These are phyloP conservation scores for Ganaspis brasiliensis DNA, from an alignment of 2,888 invertebrate genomes.

Conservation along the genomic window DNA sequence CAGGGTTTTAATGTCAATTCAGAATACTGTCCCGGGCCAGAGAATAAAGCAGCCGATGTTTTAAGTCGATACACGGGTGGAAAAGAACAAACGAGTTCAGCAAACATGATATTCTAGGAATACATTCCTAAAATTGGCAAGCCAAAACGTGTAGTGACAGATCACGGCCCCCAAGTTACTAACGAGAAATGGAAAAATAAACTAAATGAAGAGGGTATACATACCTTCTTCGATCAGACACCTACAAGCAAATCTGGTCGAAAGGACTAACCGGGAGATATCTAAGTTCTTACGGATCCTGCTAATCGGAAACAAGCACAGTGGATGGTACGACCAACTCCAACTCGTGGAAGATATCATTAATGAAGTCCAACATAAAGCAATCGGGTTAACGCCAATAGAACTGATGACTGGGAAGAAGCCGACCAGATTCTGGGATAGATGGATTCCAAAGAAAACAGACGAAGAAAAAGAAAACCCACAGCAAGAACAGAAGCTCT, in stretches of 20 bases:
- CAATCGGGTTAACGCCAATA: background rate
- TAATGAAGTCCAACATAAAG: conserved; percentile 27
- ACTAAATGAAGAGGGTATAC: conserved; percentile 30
- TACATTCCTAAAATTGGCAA: conserved; percentile 41
- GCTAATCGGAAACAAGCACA: background rate
- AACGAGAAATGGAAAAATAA: conserved; percentile 17
- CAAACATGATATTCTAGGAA: background rate
- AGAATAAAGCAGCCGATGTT: too few species aligned
- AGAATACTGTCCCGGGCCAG: too few species aligned
- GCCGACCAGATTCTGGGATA: background rate
- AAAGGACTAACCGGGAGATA: conserved; percentile 51
- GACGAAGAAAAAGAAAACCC: too few species aligned
- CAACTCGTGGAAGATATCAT: conserved; percentile 19
- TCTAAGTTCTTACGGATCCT: conserved; percentile 27
- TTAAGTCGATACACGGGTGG: too few species aligned
- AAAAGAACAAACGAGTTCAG: too few species aligned
- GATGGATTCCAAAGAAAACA: background rate
- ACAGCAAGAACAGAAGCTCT: background rate
- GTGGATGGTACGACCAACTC: background rate
- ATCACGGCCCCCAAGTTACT: conserved; percentile 50
- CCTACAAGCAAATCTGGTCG: too few species aligned
- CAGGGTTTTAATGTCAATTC: too few species aligned
- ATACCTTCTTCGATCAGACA: conserved; percentile 42
- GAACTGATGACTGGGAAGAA: background rate
- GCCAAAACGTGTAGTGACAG: conserved; percentile 26